These are phyloP conservation scores for Plusia festucae DNA, from an alignment of 2,888 invertebrate species.

Conservation along the genomic window DNA sequence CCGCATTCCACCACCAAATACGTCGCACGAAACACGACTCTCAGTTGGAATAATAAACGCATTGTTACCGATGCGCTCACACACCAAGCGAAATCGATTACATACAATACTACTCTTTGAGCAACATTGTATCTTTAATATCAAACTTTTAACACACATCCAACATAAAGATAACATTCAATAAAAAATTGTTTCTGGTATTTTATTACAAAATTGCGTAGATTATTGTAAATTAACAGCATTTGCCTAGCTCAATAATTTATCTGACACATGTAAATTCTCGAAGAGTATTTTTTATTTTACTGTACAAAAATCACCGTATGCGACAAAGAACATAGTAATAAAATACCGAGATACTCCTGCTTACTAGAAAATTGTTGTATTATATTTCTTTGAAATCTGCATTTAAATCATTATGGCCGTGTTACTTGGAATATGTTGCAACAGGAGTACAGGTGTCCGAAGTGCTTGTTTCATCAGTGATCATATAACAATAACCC, in stretches of 20 bases:
- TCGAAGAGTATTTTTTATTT: too few relatives aligned
- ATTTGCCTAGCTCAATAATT: too few relatives aligned
- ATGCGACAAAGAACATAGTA: too few relatives aligned
- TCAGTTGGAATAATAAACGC: constrained; percentile 79
- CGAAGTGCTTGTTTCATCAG: constrained; percentile 1
- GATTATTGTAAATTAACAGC: too few relatives aligned
- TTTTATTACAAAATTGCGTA: too few relatives aligned
- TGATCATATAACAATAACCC: not conserved
- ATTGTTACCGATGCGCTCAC: constrained; percentile 67
- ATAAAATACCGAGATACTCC: not conserved
- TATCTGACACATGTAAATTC: too few relatives aligned
- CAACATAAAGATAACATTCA: constrained; percentile 12
- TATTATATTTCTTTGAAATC: not conserved
- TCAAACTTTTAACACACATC: too few relatives aligned
- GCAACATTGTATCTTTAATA: constrained; percentile 22
- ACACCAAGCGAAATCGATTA: constrained; percentile 66
- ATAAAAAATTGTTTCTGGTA: not conserved
- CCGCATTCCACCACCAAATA: constrained; percentile 85
- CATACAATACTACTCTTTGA: constrained; percentile 46
- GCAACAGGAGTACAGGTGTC: not conserved
- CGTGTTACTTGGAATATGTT: not conserved
- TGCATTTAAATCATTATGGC: not conserved
- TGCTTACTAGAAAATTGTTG: not conserved
- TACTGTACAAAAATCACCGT: too few relatives aligned
- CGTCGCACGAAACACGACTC: constrained; percentile 74